These are phyloP conservation scores for Bettongia penicillata DNA, from an alignment of 2,113 vertebrate genomes.

Conservation along the genomic window DNA sequence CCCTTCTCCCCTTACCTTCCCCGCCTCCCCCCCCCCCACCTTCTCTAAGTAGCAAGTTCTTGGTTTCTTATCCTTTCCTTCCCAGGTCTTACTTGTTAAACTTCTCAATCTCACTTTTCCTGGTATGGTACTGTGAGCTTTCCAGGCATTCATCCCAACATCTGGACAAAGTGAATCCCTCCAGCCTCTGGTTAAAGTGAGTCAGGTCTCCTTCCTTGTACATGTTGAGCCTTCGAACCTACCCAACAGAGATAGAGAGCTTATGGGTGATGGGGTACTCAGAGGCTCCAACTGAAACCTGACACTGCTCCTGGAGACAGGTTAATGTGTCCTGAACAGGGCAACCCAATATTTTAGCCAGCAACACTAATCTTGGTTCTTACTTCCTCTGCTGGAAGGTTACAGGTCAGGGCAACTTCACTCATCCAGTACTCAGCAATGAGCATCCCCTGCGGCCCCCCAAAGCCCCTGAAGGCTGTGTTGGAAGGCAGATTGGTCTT, in stretches of 20 bases:
- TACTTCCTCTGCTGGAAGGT: conserved; percentile 90
- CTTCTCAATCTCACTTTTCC: conserved; percentile 84
- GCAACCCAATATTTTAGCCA: not conserved
- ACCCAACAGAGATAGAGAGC: conserved; percentile 54
- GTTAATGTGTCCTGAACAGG: not conserved
- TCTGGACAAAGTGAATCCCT: conserved; percentile 87
- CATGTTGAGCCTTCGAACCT: conserved; percentile 93
- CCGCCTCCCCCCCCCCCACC: not conserved
- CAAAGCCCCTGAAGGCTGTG: conserved; percentile 97
- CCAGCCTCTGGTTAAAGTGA: conserved; percentile 92
- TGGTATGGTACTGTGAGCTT: conserved; percentile 83
- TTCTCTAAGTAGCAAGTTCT: not conserved
- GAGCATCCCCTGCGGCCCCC: conserved; percentile 96
- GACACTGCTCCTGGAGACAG: not conserved
- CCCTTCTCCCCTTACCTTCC: too few species aligned
- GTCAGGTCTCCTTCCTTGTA: conserved; percentile 92
- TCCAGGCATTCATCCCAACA: conserved; percentile 96
- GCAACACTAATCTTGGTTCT: not conserved
- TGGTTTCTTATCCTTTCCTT: not conserved
- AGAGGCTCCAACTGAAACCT: not conserved
- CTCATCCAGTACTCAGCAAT: conserved; percentile 93
- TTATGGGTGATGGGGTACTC: not conserved
- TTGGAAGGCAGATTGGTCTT: conserved; percentile 96
- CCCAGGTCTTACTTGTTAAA: conserved; percentile 89
- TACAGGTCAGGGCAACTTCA: conserved; percentile 88